These are phyloP conservation scores for Phyllotis vaccarum DNA, from an alignment of 2,797 vertebrate species.

Conservation along the genomic window DNA sequence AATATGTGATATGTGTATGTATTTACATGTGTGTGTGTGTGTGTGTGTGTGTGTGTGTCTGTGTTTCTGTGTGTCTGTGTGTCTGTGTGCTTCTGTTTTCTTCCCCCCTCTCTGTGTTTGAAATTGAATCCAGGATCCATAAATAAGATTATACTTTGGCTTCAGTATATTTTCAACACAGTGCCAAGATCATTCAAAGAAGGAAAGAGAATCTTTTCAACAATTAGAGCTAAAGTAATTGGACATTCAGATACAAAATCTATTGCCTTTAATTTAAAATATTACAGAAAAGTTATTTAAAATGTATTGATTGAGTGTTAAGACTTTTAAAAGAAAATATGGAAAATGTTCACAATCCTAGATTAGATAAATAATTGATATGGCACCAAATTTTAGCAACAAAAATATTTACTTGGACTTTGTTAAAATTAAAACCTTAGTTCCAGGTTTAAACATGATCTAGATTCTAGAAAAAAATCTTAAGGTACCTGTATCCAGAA, in stretches of 20 bases:
- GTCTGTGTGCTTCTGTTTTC: not conserved
- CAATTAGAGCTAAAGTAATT: not conserved
- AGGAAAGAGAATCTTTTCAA: not conserved
- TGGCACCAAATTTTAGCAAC: not conserved
- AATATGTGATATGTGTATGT: not conserved
- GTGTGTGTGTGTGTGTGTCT: not conserved
- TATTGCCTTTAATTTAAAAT: not conserved
- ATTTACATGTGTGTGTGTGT: not conserved
- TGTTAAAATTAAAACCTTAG: conserved; percentile 15
- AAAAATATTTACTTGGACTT: not conserved
- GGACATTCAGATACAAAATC: not conserved
- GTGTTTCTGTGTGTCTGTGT: not conserved
- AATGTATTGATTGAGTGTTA: not conserved
- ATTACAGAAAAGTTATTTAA: not conserved
- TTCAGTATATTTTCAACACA: conserved; percentile 28
- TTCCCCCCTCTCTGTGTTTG: too few species aligned
- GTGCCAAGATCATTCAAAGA: not conserved
- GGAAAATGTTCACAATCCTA: not conserved
- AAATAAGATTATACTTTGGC: not conserved
- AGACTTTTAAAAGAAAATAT: not conserved
- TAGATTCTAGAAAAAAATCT: not conserved
- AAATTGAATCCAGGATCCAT: not conserved
- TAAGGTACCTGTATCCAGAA: not conserved
- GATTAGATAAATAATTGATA: not conserved
- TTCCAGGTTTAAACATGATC: not conserved